Conservation (phyloP, 2,113 vertebrate species). For the Catharus bicknelli region DNA sequence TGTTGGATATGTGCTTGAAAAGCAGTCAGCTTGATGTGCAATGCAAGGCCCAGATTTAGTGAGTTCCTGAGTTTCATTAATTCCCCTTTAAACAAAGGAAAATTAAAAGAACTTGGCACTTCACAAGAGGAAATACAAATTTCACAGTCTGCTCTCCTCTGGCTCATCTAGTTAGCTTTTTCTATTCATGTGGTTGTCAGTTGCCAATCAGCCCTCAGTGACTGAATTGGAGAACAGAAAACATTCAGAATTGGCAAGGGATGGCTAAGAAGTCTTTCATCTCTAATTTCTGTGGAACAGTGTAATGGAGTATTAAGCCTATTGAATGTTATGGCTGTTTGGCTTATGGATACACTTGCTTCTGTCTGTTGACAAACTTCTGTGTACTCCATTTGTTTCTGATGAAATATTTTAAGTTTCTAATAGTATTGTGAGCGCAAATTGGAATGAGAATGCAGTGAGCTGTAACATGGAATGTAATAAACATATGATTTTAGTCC, state of each 20-base stretch:
- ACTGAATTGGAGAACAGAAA: conserved; percentile 41
- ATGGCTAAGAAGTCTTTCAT: conserved; percentile 46
- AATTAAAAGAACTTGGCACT: background rate
- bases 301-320: conserved; percentile 27
- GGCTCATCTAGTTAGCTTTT: conserved; percentile 42
- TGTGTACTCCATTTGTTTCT: conserved; percentile 43
- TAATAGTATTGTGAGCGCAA: background rate
- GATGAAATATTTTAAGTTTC: conserved; percentile 38
- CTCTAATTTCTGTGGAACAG: conserved; percentile 41
- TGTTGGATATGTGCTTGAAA: background rate
- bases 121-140: background rate
- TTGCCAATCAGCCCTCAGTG: conserved; percentile 46
- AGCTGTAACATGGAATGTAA: conserved; percentile 30
- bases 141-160: conserved; percentile 28
- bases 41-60: background rate
- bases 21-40: background rate
- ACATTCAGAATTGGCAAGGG: conserved; percentile 45
- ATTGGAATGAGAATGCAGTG: conserved; percentile 8
- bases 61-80: background rate
- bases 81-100: conserved; percentile 23
- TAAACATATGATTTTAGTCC: conserved; percentile 21
- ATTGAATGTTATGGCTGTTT: conserved; percentile 36
- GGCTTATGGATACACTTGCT: conserved; percentile 24
- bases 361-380: conserved; percentile 45
- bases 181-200: conserved; percentile 26